Evolutionary conservation across 2,113 vertebrate genomes (phyloP).

Genomic region (Myrmophylax atrothorax): DNA sequence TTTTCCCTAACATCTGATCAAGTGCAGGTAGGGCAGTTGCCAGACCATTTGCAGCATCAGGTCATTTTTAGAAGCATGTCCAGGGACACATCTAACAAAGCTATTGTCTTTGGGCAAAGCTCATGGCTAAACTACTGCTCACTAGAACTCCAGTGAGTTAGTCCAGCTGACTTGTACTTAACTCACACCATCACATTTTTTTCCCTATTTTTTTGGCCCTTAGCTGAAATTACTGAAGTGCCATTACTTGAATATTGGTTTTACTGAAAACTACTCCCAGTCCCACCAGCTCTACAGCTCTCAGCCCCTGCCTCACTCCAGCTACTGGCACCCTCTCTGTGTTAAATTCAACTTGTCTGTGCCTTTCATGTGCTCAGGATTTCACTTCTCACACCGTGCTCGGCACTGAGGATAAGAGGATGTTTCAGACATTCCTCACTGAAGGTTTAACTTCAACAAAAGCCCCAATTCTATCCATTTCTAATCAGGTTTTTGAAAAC

Average conservation of each 20-base stretch:
- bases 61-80: background rate
- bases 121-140: background rate
- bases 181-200: background rate
- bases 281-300: background rate
- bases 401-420: background rate
- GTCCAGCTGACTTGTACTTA: background rate
- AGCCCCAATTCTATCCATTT: background rate
- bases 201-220: background rate
- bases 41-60: background rate
- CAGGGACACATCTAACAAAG: background rate
- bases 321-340: background rate
- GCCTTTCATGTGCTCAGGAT: background rate
- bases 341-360: background rate
- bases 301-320: background rate
- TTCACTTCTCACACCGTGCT: background rate
- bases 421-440: background rate
- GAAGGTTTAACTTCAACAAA: conserved; percentile 15
- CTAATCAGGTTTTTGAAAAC: conserved; percentile 29
- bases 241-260: background rate
- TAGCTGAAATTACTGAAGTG: background rate
- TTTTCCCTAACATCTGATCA: background rate
- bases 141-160: background rate
- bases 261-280: background rate
- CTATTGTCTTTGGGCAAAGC: background rate
- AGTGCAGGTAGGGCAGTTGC: background rate